Conservation (phyloP, 2,888 invertebrate genomes). For the Acleris holmiana region DNA sequence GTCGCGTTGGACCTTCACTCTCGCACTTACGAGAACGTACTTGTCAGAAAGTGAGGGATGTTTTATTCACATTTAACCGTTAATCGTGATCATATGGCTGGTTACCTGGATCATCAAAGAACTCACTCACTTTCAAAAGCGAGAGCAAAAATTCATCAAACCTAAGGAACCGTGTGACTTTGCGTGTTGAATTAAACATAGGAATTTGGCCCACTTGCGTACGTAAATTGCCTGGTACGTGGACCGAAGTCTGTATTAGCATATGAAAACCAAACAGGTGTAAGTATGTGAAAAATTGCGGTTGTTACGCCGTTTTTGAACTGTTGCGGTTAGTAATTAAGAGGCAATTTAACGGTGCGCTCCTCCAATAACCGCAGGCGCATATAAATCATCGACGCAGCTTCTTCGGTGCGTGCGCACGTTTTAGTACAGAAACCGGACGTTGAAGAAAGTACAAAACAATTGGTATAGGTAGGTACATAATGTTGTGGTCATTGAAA, state of each 20-base stretch:
- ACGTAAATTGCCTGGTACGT: neutral
- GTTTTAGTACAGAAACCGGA: neutral
- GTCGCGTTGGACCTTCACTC: no score
- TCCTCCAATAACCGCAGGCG: constrained; percentile 3
- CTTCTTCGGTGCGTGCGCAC: constrained; percentile 4
- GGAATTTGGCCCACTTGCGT: constrained; percentile 1
- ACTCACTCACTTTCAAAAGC: neutral
- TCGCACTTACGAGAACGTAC: no score
- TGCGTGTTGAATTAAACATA: neutral
- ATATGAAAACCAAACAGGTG: neutral
- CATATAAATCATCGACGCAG: constrained; percentile 8
- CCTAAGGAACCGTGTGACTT: neutral
- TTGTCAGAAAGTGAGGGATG: no score
- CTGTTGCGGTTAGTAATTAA: neutral
- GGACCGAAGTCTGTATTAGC: neutral
- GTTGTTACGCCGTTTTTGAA: neutral
- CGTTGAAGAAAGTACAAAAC: no score
- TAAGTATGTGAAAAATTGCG: neutral
- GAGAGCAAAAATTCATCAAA: constrained; percentile 2
- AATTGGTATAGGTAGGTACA: no score
- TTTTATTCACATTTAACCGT: no score
- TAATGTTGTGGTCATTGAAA: no score
- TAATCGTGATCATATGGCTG: no score
- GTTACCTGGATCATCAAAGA: no score
- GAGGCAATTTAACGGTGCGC: constrained; percentile 6